Percentiles rank a stretch among this genome's conserved stretches.
Conservation (phyloP, 35 echinoderm and acorn worm species). For the Eucidaris tribuloides region DNA sequence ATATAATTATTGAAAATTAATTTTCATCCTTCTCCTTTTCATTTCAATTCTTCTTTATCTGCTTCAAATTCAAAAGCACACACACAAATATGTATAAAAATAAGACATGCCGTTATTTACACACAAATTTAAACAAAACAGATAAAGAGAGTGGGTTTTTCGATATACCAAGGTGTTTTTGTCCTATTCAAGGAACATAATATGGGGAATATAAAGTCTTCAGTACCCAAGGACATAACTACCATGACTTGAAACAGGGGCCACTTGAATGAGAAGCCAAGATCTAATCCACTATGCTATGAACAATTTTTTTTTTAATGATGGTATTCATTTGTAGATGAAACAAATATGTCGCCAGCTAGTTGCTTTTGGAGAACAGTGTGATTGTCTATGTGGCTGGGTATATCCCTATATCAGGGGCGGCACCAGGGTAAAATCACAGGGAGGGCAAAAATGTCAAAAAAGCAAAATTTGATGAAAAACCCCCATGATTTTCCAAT, state of each 20-base stretch:
- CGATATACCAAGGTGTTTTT: no score
- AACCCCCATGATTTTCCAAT: background rate
- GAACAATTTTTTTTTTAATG: no score
- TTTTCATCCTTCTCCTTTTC: background rate
- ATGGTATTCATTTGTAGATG: no score
- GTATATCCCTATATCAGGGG: background rate
- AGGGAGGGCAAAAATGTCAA: background rate
- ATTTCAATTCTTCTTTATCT: background rate
- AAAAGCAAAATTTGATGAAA: background rate
- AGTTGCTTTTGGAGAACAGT: no score
- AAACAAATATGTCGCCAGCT: no score
- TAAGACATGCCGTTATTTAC: background rate
- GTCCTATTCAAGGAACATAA: no score
- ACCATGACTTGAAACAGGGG: no score
- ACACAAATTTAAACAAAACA: background rate
- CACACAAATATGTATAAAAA: background rate
- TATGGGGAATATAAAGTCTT: no score
- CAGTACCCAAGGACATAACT: no score
- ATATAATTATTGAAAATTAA: background rate
- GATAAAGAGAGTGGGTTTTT: no score
- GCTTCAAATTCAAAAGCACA: background rate
- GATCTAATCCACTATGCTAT: no score
- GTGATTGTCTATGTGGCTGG: background rate
- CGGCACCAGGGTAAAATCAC: background rate
- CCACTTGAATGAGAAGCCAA: no score